phyloP scores from a whole-genome alignment of 2,113 vertebrate species.

The Myanophis thanlyinensis region DNA sequence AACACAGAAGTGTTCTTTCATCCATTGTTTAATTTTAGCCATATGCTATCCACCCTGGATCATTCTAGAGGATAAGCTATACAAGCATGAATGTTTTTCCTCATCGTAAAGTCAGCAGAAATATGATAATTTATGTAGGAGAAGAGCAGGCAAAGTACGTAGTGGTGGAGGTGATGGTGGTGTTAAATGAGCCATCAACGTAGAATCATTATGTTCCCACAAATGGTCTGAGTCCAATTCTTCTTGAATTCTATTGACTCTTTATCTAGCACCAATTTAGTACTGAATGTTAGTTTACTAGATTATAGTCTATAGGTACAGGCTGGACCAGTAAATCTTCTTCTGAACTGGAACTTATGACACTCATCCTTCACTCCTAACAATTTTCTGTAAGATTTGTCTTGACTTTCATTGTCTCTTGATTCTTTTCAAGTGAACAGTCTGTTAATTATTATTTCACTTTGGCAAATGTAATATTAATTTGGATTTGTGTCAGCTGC shows the following conservation, averaged over 20 bases:
- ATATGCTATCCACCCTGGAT: not conserved
- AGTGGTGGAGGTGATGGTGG: not conserved
- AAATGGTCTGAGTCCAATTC: not conserved
- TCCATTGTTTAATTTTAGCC: not conserved
- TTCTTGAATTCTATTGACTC: not conserved
- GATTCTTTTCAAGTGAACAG: slow-evolving; percentile 8
- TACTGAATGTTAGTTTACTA: not conserved
- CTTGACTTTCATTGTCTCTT: slow-evolving; percentile 1
- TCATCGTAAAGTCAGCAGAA: not conserved
- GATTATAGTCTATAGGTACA: not conserved
- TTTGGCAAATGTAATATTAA: slow-evolving; percentile 13
- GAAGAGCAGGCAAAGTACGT: not conserved
- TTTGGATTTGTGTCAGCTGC: not conserved
- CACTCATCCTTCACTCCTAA: not conserved
- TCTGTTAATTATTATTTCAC: not conserved
- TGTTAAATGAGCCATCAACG: not conserved
- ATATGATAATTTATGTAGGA: not conserved
- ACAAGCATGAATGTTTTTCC: not conserved
- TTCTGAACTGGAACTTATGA: not conserved
- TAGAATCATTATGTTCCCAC: not conserved
- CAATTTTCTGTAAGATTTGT: not conserved
- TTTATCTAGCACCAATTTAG: not conserved
- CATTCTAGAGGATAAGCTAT: not conserved
- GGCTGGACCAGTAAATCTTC: not conserved
- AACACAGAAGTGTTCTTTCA: not conserved